Evolutionary conservation across 2,888 invertebrate genomes (phyloP).

Genomic region (Trachelus tabidus): DNA sequence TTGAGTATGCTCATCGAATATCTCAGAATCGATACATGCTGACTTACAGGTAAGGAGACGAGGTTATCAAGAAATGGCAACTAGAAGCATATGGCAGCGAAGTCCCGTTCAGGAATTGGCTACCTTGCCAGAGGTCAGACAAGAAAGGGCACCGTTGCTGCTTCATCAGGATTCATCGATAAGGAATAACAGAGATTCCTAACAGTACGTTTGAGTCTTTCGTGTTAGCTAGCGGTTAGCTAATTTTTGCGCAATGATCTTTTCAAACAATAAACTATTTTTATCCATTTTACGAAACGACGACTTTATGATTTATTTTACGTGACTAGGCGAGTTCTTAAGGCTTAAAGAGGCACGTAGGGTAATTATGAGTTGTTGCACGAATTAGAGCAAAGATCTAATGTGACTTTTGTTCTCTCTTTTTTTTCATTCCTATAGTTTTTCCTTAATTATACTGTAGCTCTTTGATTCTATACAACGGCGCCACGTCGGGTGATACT

Average conservation of each 20-base stretch:
- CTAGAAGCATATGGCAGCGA: constrained; percentile 58
- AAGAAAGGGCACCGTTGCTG: constrained; percentile 59
- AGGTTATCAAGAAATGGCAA: constrained; percentile 58
- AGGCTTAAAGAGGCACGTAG: neutral
- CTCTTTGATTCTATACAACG: neutral
- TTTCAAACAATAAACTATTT: constrained; percentile 35
- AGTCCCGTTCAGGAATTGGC: constrained; percentile 58
- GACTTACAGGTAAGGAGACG: constrained; percentile 53
- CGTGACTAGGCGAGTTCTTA: constrained; percentile 9
- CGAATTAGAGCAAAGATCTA: neutral
- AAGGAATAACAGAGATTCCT: constrained; percentile 50
- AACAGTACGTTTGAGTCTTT: constrained; percentile 35
- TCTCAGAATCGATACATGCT: neutral
- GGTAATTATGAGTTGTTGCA: neutral
- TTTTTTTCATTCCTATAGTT: neutral
- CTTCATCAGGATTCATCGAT: constrained; percentile 59
- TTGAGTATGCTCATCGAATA: neutral
- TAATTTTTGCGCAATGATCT: constrained; percentile 40
- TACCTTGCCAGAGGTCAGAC: constrained; percentile 57
- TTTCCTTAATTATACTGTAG: neutral
- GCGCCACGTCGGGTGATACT: neutral
- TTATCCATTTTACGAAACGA: constrained; percentile 27
- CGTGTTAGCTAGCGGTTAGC: constrained; percentile 22
- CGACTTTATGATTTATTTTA: constrained; percentile 27
- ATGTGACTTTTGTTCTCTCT: neutral